Conservation (phyloP, 2,113 vertebrate genomes). For the Neogobius melanostomus region DNA sequence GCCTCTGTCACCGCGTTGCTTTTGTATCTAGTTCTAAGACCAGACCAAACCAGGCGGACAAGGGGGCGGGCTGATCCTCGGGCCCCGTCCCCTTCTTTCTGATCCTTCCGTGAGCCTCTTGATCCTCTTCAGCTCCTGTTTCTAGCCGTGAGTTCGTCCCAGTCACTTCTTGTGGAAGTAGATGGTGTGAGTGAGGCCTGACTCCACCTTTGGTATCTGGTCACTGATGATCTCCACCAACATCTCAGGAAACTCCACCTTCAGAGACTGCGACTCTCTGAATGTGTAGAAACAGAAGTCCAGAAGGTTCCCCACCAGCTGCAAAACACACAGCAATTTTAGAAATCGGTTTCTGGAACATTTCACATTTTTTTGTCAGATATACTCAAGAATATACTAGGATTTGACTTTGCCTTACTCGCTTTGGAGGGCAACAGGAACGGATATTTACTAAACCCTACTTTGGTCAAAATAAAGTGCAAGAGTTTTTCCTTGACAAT, state of each 20-base stretch:
- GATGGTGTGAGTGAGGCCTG: slow-evolving; percentile 94
- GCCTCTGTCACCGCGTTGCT: slow-evolving; percentile 19
- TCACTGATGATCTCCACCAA: slow-evolving; percentile 99
- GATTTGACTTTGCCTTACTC: no score
- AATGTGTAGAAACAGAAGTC: slow-evolving; percentile 99
- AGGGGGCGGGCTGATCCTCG: slow-evolving; percentile 78
- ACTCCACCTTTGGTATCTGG: slow-evolving; percentile 99
- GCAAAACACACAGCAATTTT: slow-evolving; percentile 52
- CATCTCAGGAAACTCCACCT: slow-evolving; percentile 99
- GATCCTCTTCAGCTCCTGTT: slow-evolving; percentile 29
- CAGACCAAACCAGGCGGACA: slow-evolving; percentile 71
- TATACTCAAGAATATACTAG: not conserved
- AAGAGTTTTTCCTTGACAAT: no score
- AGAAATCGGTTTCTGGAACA: slow-evolving; percentile 3
- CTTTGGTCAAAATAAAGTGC: no score
- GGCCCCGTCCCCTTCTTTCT: slow-evolving; percentile 10
- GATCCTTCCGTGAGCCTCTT: not conserved
- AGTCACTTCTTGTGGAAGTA: slow-evolving; percentile 99
- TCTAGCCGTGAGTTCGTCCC: slow-evolving; percentile 29
- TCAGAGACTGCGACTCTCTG: slow-evolving; percentile 97
- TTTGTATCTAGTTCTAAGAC: slow-evolving; percentile 67
- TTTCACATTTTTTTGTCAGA: not conserved
- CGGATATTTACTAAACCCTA: no score
- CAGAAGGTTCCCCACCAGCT: slow-evolving; percentile 94
- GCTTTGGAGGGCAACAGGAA: no score